phyloP scores from a whole-genome alignment of 2,888 invertebrate genomes.

The Trissolcus brochymenae region DNA sequence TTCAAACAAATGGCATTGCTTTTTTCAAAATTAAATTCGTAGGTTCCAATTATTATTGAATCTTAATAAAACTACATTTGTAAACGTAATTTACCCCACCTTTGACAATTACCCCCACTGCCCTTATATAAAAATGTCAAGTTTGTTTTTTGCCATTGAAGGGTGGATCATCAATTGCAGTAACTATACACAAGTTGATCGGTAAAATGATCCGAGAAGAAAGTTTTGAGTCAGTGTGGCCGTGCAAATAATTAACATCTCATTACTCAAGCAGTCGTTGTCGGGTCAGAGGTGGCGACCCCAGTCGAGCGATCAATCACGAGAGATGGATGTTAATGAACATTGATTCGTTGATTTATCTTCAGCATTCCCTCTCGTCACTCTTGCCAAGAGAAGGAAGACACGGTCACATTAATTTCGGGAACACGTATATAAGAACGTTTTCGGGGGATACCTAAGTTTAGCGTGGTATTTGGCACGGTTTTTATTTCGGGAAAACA shows the following conservation, averaged over 20 bases:
- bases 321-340: constrained; percentile 28
- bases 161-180: too few relatives aligned
- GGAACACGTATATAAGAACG: not conserved
- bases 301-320: constrained; percentile 23
- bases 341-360: constrained; percentile 48
- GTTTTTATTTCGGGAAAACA: constrained; percentile 34
- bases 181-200: too few relatives aligned
- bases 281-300: constrained; percentile 10
- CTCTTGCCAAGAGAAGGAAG: constrained; percentile 31
- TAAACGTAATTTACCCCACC: too few relatives aligned
- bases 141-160: too few relatives aligned
- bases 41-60: too few relatives aligned
- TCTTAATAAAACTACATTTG: too few relatives aligned
- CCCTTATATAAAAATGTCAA: too few relatives aligned
- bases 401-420: constrained; percentile 5
- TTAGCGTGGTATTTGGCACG: constrained; percentile 38
- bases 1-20: too few relatives aligned
- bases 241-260: constrained; percentile 40
- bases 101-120: too few relatives aligned
- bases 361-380: constrained; percentile 17
- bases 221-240: too few relatives aligned
- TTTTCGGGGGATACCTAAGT: constrained; percentile 27
- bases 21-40: too few relatives aligned
- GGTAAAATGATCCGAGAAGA: too few relatives aligned
- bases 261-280: constrained; percentile 21